Evolutionary conservation across 2,113 vertebrate genomes (phyloP).

Genomic region (Nothoprocta pentlandii): DNA sequence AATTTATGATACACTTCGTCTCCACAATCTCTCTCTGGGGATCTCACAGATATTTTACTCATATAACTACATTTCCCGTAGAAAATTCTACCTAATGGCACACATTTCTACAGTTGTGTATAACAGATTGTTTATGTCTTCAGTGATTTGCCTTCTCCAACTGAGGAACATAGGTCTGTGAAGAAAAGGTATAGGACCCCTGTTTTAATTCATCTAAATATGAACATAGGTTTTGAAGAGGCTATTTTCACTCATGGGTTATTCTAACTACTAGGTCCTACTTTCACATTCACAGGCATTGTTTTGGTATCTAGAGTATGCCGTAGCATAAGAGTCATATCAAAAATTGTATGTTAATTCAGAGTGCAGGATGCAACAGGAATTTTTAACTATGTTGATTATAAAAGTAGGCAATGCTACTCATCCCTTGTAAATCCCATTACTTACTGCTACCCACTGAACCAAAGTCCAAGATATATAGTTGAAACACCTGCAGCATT

Average conservation of each 20-base stretch:
- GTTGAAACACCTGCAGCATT: not conserved
- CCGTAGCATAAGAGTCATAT: not conserved
- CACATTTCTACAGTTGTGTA: not conserved
- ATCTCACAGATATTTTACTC: not conserved
- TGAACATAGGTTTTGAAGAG: not conserved
- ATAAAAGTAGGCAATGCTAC: not conserved
- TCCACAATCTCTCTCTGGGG: not conserved
- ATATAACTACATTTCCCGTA: not conserved
- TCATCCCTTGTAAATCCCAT: not conserved
- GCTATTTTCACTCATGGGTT: not conserved
- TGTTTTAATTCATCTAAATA: not conserved
- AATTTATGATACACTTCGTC: not conserved
- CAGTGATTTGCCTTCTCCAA: not conserved
- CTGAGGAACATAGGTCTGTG: not conserved
- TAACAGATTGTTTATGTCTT: not conserved
- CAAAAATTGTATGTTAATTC: not conserved
- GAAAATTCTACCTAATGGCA: not conserved
- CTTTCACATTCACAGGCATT: not conserved
- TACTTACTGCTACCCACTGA: not conserved
- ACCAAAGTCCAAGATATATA: not conserved
- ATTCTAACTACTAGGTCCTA: not conserved
- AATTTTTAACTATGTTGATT: not conserved
- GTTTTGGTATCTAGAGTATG: not conserved
- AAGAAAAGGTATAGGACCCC: not conserved
- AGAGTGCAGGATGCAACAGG: not conserved